Conservation (phyloP, 2,888 invertebrate genomes). For the Epinotia brunnichana region DNA sequence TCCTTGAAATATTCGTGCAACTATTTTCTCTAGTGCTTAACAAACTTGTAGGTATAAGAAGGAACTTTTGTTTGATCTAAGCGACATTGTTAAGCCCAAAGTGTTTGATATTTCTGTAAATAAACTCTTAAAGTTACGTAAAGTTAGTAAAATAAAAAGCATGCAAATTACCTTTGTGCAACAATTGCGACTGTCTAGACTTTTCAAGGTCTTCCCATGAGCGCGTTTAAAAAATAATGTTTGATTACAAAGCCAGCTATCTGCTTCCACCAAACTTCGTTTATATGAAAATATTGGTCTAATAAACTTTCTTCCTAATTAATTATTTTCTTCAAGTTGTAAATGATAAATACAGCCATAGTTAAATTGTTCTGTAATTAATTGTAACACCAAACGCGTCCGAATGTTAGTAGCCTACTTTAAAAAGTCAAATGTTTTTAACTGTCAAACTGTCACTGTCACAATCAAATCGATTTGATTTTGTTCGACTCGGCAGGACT, state of each 20-base stretch:
- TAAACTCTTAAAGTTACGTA: background rate
- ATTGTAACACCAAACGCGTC: background rate
- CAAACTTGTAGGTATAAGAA: no score
- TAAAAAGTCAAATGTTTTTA: background rate
- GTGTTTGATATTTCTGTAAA: background rate
- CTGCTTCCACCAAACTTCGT: no score
- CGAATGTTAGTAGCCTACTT: background rate
- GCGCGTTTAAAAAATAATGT: background rate
- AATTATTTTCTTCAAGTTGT: no score
- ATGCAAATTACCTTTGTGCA: constrained; percentile 13
- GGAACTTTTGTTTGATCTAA: no score
- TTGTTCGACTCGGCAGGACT: background rate
- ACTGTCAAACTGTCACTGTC: background rate
- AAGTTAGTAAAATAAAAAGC: constrained; percentile 2
- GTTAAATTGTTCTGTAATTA: background rate
- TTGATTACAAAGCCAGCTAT: constrained; percentile 2
- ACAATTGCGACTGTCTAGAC: constrained; percentile 16
- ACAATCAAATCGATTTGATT: background rate
- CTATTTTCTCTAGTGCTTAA: no score
- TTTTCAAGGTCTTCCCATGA: constrained; percentile 23
- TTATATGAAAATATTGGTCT: no score
- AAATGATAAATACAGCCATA: no score
- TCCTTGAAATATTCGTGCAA: no score
- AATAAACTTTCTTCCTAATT: no score
- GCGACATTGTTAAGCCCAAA: no score